These are phyloP conservation scores for Drosophila longiperda DNA, from an alignment of 2,888 invertebrate species.

Conservation along the genomic window DNA sequence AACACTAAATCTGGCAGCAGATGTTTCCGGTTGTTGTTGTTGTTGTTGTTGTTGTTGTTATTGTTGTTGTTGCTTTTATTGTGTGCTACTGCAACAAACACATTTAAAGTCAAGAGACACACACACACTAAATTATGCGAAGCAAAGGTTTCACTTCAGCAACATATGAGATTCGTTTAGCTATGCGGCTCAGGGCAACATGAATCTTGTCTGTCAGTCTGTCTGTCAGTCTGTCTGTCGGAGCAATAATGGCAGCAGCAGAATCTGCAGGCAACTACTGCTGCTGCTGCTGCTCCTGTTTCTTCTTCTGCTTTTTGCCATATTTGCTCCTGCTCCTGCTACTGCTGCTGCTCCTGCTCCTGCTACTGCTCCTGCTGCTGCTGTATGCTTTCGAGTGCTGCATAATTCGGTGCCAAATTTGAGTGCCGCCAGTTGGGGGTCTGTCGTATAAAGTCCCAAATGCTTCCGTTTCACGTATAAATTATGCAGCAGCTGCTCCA, in stretches of 20 bases:
- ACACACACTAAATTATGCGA: constrained; percentile 64
- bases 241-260: constrained; percentile 12
- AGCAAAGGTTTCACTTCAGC: constrained; percentile 31
- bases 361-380: constrained; percentile 20
- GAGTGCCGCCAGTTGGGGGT: constrained; percentile 18
- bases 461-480: constrained; percentile 55
- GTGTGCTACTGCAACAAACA: constrained; percentile 5
- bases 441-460: constrained; percentile 27
- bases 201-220: constrained; percentile 5
- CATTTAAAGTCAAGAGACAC: constrained; percentile 27
- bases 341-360: constrained; percentile 13
- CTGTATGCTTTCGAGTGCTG: constrained; percentile 42
- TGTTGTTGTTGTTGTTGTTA: not conserved
- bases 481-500: constrained; percentile 59
- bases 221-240: not conserved
- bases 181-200: constrained; percentile 27
- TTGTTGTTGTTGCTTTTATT: not conserved
- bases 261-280: constrained; percentile 3
- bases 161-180: constrained; percentile 34
- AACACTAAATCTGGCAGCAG: constrained; percentile 20
- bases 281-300: constrained; percentile 27
- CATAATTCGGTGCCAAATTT: constrained; percentile 52
- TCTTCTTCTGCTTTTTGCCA: constrained; percentile 47
- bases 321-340: constrained; percentile 40
- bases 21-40: constrained; percentile 14